Conservation (phyloP, 2,888 invertebrate genomes). For the Campoplex capitator region DNA sequence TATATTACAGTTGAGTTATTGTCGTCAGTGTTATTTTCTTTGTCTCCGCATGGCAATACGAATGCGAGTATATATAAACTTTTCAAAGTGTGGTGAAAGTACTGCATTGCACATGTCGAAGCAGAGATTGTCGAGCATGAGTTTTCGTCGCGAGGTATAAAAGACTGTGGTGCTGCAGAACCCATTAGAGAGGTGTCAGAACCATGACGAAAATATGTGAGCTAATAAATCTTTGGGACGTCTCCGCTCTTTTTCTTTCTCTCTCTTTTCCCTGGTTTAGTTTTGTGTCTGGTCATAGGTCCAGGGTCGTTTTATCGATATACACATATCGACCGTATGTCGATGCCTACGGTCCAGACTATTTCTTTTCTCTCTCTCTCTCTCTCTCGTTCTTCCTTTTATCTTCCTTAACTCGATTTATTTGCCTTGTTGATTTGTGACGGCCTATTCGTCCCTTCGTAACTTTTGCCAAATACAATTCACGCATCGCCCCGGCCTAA, state of each 20-base stretch:
- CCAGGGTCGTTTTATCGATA: conserved; percentile 44
- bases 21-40: conserved; percentile 59
- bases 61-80: conserved; percentile 28
- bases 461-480: conserved; percentile 47
- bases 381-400: conserved; percentile 44
- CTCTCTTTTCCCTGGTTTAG: conserved; percentile 24
- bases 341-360: conserved; percentile 36
- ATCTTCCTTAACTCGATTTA: conserved; percentile 69
- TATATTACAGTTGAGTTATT: conserved; percentile 64
- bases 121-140: conserved; percentile 51
- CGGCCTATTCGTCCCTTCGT: conserved; percentile 52
- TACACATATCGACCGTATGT: conserved; percentile 41
- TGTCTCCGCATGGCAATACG: conserved; percentile 33
- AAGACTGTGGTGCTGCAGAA: conserved; percentile 53
- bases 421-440: conserved; percentile 69
- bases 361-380: conserved; percentile 21
- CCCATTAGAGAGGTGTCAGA: conserved; percentile 68
- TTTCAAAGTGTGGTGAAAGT: conserved; percentile 62
- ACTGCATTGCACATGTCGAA: conserved; percentile 41
- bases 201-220: conserved; percentile 71
- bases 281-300: conserved; percentile 58
- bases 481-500: conserved; percentile 41
- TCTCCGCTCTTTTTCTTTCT: conserved; percentile 36
- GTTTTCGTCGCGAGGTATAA: conserved; percentile 57
- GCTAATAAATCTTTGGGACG: conserved; percentile 67